A percentile compares a stretch with the other conserved stretches of the same genome.
phyloP scores from a whole-genome alignment of 2,888 invertebrate genomes.

The Chloroclysta siterata region DNA sequence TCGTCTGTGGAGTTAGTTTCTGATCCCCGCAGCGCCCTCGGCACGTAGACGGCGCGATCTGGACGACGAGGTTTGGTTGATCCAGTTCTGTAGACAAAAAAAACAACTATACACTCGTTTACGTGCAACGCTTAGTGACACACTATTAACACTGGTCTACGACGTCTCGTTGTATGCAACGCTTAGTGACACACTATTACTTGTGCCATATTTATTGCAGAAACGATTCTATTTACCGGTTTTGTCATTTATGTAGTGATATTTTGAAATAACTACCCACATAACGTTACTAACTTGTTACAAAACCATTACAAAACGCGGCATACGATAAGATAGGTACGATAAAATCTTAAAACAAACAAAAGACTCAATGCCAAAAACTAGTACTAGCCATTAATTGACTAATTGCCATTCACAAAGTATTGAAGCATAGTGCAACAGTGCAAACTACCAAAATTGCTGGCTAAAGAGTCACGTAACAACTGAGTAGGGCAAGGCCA shows the following conservation, averaged over 20 bases:
- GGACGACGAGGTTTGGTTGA: slow-evolving; percentile 86
- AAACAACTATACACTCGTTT: neutral
- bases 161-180: neutral
- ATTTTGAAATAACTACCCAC: slow-evolving; percentile 26
- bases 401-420: slow-evolving; percentile 27
- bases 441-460: slow-evolving; percentile 30
- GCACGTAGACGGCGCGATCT: slow-evolving; percentile 92
- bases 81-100: slow-evolving; percentile 63
- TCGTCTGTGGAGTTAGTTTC: slow-evolving; percentile 55
- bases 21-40: slow-evolving; percentile 86
- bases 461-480: slow-evolving; percentile 40
- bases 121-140: slow-evolving; percentile 7
- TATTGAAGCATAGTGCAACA: slow-evolving; percentile 24
- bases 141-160: neutral
- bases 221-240: slow-evolving; percentile 30
- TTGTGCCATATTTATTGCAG: slow-evolving; percentile 9
- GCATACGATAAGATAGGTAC: neutral
- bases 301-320: slow-evolving; percentile 21
- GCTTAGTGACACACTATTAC: slow-evolving; percentile 9
- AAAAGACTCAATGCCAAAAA: slow-evolving; percentile 20
- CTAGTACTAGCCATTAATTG: slow-evolving; percentile 15
- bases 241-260: slow-evolving; percentile 22
- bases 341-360: neutral
- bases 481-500: slow-evolving; percentile 65
- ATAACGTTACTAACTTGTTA: slow-evolving; percentile 16